A percentile compares a stretch with the other conserved stretches of the same genome.
Conservation (phyloP, 1,140 invertebrate genomes). For the Euura saliciscinereae region DNA sequence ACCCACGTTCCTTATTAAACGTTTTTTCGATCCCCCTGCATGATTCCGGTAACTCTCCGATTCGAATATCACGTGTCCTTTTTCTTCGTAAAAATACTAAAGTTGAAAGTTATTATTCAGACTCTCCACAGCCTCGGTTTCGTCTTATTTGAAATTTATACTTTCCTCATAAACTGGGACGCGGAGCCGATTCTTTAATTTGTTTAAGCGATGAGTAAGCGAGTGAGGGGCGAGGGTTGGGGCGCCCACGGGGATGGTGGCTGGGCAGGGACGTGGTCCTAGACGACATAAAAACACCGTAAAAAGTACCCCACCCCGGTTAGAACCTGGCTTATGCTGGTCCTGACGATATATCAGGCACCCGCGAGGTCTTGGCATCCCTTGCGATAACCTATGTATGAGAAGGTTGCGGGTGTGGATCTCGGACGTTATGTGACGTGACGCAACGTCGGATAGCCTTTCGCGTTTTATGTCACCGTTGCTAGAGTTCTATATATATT, state of each 20-base stretch:
- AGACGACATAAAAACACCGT: slow-evolving; percentile 51
- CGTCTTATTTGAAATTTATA: too few relatives aligned
- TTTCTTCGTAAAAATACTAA: too few relatives aligned
- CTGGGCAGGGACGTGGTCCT: slow-evolving; percentile 34
- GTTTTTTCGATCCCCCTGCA: not conserved
- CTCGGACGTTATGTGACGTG: not conserved
- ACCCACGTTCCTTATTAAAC: slow-evolving; percentile 2
- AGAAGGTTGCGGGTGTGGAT: not conserved
- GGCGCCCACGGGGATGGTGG: too few relatives aligned
- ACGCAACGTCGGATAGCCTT: not conserved
- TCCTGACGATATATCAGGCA: slow-evolving; percentile 4
- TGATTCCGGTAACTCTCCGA: too few relatives aligned
- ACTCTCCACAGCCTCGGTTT: too few relatives aligned
- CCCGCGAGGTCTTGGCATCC: not conserved
- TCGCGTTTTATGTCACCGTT: not conserved
- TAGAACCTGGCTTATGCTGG: not conserved
- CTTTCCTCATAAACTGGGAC: too few relatives aligned
- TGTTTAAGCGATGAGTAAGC: slow-evolving; percentile 48
- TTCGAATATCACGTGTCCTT: too few relatives aligned
- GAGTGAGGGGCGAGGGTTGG: slow-evolving; percentile 3
- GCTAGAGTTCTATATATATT: not conserved
- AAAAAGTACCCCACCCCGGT: slow-evolving; percentile 38
- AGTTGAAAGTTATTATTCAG: too few relatives aligned
- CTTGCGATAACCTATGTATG: slow-evolving; percentile 1
- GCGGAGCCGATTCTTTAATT: slow-evolving; percentile 50